These are phyloP conservation scores for Lucilia sericata DNA, from an alignment of 1,140 invertebrate genomes.

Conservation along the genomic window DNA sequence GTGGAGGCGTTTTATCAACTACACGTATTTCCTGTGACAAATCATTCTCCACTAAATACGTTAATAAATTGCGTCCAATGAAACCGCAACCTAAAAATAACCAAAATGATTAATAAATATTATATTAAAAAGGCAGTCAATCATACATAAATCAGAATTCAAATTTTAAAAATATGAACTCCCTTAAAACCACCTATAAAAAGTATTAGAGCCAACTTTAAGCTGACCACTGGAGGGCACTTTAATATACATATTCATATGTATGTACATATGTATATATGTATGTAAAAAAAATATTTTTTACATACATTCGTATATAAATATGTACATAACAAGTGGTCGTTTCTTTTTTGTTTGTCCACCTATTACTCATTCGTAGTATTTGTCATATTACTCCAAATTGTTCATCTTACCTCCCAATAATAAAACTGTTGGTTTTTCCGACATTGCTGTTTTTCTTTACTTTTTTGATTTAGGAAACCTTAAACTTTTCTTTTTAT, in stretches of 20 bases:
- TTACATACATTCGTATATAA: too few relatives aligned
- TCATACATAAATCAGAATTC: too few relatives aligned
- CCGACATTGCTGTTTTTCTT: conserved; percentile 54
- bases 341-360: neutral
- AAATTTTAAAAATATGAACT: too few relatives aligned
- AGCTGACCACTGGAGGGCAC: neutral
- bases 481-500: neutral
- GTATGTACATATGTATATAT: neutral
- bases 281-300: neutral
- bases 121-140: neutral
- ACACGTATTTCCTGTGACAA: conserved; percentile 81
- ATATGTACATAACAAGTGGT: neutral
- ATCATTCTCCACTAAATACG: conserved; percentile 83
- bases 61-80: conserved; percentile 88
- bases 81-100: conserved; percentile 84
- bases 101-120: neutral
- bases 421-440: conserved; percentile 65
- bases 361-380: conserved; percentile 14
- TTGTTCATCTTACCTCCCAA: conserved; percentile 60
- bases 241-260: neutral
- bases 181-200: too few relatives aligned
- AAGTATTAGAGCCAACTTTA: too few relatives aligned
- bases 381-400: neutral
- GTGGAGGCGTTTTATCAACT: conserved; percentile 92
- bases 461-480: neutral